phyloP scores from a whole-genome alignment of 1,140 invertebrate species.

The Fragariocoptes setiger region DNA sequence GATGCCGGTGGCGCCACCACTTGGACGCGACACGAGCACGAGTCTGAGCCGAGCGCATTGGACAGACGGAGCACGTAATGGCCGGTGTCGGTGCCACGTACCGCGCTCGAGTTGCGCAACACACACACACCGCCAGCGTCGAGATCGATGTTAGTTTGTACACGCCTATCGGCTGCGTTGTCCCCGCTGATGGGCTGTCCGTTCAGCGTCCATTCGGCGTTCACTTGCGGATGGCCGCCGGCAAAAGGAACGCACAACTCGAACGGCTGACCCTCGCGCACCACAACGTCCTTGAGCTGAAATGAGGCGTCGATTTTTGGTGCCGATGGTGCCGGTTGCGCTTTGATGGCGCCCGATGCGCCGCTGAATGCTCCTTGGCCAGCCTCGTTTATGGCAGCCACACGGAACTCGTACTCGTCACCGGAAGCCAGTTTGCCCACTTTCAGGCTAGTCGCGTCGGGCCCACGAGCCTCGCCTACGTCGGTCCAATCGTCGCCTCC shows the following conservation, averaged over 20 bases:
- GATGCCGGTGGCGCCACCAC: conserved; percentile 78
- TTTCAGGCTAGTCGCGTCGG: conserved; percentile 38
- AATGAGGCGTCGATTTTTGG: conserved; percentile 50
- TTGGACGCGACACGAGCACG: conserved; percentile 73
- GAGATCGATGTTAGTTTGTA: conserved; percentile 48
- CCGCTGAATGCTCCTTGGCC: too few species aligned
- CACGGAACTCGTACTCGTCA: conserved; percentile 92
- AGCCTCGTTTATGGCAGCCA: conserved; percentile 91
- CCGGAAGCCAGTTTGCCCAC: conserved; percentile 58
- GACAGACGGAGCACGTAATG: conserved; percentile 73
- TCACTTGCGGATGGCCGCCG: conserved; percentile 57
- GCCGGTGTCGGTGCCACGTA: conserved; percentile 64
- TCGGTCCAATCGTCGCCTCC: conserved; percentile 34
- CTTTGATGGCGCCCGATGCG: too few species aligned
- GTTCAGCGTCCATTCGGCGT: conserved; percentile 50
- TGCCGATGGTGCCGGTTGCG: conserved; percentile 52
- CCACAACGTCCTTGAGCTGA: conserved; percentile 47
- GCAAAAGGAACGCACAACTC: conserved; percentile 59
- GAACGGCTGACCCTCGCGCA: conserved; percentile 51
- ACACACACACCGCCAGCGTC: conserved; percentile 28
- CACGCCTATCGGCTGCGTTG: conserved; percentile 31
- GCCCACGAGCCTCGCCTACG: conserved; percentile 34
- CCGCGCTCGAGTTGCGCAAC: conserved; percentile 68
- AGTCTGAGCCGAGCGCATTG: conserved; percentile 79
- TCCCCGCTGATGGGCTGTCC: conserved; percentile 19